A percentile compares a stretch with the other conserved stretches of the same genome.
Conservation (phyloP, 2,797 vertebrate genomes). For the Microhierax caerulescens region DNA sequence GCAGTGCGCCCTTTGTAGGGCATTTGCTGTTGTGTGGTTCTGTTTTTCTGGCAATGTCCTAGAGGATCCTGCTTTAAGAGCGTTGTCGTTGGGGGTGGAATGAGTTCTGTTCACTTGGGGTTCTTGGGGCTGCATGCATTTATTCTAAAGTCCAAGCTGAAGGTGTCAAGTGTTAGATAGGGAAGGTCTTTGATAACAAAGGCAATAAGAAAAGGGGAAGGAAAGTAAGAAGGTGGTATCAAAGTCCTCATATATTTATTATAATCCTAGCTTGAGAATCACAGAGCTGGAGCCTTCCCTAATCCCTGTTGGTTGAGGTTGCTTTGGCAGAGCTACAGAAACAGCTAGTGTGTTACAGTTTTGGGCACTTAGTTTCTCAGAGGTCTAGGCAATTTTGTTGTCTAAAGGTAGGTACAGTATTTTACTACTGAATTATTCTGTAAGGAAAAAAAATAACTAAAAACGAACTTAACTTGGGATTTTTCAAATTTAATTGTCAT, state of each 20-base stretch:
- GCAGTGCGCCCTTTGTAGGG: not conserved
- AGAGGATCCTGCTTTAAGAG: not conserved
- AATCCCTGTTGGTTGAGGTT: not conserved
- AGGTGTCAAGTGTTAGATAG: not conserved
- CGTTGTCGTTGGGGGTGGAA: not conserved
- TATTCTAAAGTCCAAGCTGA: not conserved
- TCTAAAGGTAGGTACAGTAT: not conserved
- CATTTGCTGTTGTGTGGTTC: not conserved
- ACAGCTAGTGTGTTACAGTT: rapidly evolving
- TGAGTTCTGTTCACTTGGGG: not conserved
- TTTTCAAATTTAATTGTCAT: not conserved
- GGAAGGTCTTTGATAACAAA: not conserved
- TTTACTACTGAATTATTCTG: not conserved
- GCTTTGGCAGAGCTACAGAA: not conserved
- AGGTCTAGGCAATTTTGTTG: not conserved
- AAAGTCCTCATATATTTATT: not conserved
- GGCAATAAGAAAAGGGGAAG: not conserved
- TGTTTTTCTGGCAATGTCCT: not conserved
- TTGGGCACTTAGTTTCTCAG: not conserved
- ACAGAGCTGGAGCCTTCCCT: not conserved
- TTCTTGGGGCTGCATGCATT: not conserved
- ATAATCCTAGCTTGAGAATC: not conserved
- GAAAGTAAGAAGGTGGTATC: not conserved
- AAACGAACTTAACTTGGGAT: not conserved
- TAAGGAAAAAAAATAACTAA: not conserved